These are phyloP conservation scores for Catharus ustulatus DNA, from an alignment of 2,797 vertebrate genomes.

Conservation along the genomic window DNA sequence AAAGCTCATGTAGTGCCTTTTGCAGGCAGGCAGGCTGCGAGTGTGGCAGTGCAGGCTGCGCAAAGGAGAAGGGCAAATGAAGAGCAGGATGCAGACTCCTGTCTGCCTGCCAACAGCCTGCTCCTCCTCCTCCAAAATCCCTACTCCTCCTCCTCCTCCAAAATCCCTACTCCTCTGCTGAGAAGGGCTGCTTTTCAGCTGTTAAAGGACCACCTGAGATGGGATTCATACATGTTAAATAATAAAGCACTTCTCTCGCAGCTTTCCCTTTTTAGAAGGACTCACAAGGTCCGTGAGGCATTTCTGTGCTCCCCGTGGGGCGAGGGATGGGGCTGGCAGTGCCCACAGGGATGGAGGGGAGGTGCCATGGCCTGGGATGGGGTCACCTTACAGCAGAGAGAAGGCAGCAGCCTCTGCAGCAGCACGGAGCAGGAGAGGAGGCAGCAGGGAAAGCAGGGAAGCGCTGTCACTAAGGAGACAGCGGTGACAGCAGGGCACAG, in stretches of 20 bases:
- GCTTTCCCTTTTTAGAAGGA: background rate
- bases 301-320: background rate
- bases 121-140: background rate
- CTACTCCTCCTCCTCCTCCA: background rate
- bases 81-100: constrained; percentile 3
- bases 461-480: background rate
- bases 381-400: background rate
- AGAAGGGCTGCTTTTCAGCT: background rate
- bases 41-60: background rate
- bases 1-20: accelerated
- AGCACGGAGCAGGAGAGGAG: background rate
- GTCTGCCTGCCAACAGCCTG: background rate
- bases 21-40: background rate
- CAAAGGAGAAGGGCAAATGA: background rate
- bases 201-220: background rate
- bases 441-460: background rate
- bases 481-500: background rate
- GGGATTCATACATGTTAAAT: background rate
- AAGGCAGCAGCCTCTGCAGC: background rate
- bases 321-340: background rate
- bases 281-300: background rate
- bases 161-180: background rate
- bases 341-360: background rate
- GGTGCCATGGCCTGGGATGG: accelerated
- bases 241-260: background rate